phyloP scores from a whole-genome alignment of 2,113 vertebrate genomes.

The Bambusicola thoracicus region DNA sequence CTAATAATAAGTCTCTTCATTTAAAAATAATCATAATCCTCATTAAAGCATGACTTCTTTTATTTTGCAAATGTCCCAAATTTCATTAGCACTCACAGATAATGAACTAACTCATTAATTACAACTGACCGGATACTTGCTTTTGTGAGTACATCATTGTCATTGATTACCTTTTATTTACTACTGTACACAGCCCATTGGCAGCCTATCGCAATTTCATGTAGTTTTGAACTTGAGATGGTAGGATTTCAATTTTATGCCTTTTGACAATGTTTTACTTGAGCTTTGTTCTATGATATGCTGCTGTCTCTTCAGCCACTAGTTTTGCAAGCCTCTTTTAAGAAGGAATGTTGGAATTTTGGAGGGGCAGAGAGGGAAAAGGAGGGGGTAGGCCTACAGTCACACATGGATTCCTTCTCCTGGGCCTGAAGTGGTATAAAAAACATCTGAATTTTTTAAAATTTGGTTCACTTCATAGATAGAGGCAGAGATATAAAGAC shows the following conservation, averaged over 20 bases:
- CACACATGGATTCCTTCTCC: not conserved
- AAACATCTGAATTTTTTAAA: not conserved
- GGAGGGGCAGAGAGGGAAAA: not conserved
- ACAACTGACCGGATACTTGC: not conserved
- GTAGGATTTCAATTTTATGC: not conserved
- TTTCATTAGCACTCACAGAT: not conserved
- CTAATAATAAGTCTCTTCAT: not conserved
- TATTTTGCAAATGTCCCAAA: not conserved
- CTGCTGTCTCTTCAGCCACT: not conserved
- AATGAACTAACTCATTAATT: not conserved
- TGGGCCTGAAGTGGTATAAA: not conserved
- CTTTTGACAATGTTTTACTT: not conserved
- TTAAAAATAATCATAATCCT: not conserved
- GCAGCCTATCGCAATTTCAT: not conserved
- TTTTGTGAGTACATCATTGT: not conserved
- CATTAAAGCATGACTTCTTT: not conserved
- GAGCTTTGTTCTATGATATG: not conserved
- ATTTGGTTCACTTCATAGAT: not conserved
- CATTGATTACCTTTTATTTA: not conserved
- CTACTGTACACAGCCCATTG: not conserved
- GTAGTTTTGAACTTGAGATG: not conserved
- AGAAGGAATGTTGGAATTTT: not conserved
- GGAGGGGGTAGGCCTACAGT: not conserved
- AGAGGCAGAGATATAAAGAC: not conserved
- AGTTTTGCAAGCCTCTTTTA: not conserved